Conservation (phyloP, 2,797 vertebrate species). For the Crocodylus rhombifer region DNA sequence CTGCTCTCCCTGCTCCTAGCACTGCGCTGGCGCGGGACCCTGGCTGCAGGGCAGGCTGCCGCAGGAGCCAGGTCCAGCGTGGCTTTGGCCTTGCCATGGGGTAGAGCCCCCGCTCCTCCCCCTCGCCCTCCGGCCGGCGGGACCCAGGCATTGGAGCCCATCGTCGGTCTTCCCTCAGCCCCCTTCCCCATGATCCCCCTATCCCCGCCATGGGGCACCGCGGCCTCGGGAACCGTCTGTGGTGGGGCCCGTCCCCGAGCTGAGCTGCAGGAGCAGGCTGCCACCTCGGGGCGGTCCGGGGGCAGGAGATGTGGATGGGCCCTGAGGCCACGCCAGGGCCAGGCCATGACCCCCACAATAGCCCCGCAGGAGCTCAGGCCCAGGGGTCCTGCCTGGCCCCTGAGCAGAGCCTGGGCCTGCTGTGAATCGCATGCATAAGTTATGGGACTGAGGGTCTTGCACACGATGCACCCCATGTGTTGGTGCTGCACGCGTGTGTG, state of each 20-base stretch:
- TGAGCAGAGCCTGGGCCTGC: no score
- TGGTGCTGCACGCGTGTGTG: no score
- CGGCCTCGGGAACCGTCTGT: not conserved
- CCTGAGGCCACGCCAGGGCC: not conserved
- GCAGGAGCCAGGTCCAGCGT: conserved; percentile 95
- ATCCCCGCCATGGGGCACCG: no score
- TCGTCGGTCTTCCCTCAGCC: not conserved
- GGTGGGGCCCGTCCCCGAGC: no score
- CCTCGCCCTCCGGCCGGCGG: not conserved
- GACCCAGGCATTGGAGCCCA: conserved; percentile 1
- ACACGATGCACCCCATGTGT: conserved; percentile 58
- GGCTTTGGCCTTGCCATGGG: conserved; percentile 93
- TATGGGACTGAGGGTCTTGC: conserved; percentile 78
- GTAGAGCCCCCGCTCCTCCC: conserved; percentile 75
- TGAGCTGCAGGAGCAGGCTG: no score
- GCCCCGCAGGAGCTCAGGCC: not conserved
- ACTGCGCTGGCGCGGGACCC: conserved; percentile 89
- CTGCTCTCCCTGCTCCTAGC: conserved; percentile 54
- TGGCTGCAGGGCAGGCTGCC: conserved; percentile 89
- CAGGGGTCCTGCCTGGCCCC: no score
- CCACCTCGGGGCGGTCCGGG: no score
- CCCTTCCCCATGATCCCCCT: not conserved
- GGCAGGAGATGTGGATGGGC: not conserved
- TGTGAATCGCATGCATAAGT: conserved; percentile 85
- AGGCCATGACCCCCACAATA: not conserved